Base-by-base conservation (phyloP, 2,888 invertebrate genomes). In the Ethmia dodecea region DNA sequence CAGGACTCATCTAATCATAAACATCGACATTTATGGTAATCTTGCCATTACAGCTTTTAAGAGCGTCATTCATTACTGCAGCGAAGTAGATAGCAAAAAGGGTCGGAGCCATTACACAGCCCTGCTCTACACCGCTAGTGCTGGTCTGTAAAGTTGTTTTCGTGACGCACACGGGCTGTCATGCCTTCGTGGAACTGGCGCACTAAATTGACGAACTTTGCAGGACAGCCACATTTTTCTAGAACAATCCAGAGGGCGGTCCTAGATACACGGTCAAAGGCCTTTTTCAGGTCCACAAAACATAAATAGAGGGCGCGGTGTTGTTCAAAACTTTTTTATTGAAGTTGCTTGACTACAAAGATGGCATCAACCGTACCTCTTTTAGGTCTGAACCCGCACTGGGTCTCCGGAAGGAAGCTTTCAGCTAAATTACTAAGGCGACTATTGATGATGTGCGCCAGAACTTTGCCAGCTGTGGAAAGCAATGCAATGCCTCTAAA, bases 331-430 rank as follows among this genome's bases (percentile, higher is more conserved):
- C 40, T 40, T 28, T 43, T 44, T 30, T 42, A 42, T 15, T 43
- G 40, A 1, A 44, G 5, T 31, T 44, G 37, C 25, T 29, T 41
- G 1, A 38, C 31, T 11, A 43, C 35, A 33, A 38, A 40, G 14
- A 46, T 43, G 18, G 43, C 43, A 30, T 41, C 41, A 6, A 39
- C 31, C n/a, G 43, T 43, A 12, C 38, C 38, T 37, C 43, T 35
- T 20, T 22, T 11, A 9, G 38, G 35, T 6, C 40, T 37, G 28
- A 46, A 46, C 11, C 40, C 42, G 27, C 35, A 43, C 22, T 42
- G 38, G 11, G 11, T 40, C 20, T 44, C 40, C 3, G 45, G 40
- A 3, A 42, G 28, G 5, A 34, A 9, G 6, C 13, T 12, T 14
- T 24, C 10, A 3, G 43, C 33, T 11, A 35, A 9, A 8, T 22